phyloP scores from a whole-genome alignment of 2,888 invertebrate genomes.

The Oxyscelio sp. region DNA sequence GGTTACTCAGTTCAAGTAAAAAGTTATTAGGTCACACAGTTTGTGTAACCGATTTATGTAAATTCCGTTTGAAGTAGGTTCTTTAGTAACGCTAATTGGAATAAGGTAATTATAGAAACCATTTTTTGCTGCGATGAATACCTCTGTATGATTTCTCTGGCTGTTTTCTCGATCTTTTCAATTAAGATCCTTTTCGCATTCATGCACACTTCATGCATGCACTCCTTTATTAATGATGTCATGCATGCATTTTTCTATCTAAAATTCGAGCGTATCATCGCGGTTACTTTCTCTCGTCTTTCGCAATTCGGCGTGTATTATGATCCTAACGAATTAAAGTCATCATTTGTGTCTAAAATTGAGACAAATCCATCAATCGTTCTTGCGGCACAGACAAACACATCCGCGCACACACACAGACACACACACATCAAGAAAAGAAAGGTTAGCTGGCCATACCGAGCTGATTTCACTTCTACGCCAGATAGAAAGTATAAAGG shows the following conservation, averaged over 20 bases:
- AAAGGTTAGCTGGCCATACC: conserved; percentile 57
- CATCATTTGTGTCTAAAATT: conserved; percentile 63
- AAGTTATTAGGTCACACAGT: too few species aligned
- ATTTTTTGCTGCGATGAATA: too few species aligned
- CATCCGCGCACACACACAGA: too few species aligned
- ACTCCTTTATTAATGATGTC: background rate
- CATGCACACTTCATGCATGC: background rate
- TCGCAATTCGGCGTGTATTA: conserved; percentile 40
- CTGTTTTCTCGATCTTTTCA: background rate
- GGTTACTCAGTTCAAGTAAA: too few species aligned
- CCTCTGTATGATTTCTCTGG: background rate
- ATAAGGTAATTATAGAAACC: too few species aligned
- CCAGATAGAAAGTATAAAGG: conserved; percentile 71
- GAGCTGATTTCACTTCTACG: conserved; percentile 72
- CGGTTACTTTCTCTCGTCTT: conserved; percentile 41
- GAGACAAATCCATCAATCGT: conserved; percentile 67
- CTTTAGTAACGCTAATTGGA: too few species aligned
- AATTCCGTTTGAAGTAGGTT: too few species aligned
- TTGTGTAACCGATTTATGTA: too few species aligned
- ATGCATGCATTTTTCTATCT: background rate
- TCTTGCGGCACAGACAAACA: background rate
- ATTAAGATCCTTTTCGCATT: background rate
- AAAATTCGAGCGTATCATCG: conserved; percentile 38
- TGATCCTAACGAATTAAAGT: conserved; percentile 40
- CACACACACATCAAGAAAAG: conserved; percentile 50